Conservation (phyloP, 2,888 invertebrate species). For the Ephialtes manifestator region DNA sequence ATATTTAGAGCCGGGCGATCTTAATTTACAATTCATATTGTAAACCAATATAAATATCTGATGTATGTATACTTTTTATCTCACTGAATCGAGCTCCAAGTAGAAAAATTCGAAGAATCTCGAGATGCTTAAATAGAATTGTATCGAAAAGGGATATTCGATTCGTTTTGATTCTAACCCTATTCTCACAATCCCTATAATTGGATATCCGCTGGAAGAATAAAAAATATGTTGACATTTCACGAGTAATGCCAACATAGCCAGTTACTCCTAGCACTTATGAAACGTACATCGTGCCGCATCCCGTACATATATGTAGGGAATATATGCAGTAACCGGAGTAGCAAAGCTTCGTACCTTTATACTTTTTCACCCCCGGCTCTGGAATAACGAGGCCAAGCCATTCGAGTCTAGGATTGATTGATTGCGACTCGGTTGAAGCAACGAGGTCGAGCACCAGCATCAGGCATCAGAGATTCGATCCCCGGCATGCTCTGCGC, state of each 20-base stretch:
- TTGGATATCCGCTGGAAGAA: not conserved
- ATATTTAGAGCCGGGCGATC: no score
- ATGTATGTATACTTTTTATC: no score
- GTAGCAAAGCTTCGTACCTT: slow-evolving; percentile 27
- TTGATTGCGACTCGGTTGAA: slow-evolving; percentile 64
- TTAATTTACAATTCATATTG: no score
- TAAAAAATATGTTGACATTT: not conserved
- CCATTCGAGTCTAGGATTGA: slow-evolving; percentile 55
- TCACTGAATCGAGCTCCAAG: no score
- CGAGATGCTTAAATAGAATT: no score
- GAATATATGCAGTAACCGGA: slow-evolving; percentile 19
- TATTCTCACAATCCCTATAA: not conserved
- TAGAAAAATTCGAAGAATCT: no score
- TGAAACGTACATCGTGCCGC: not conserved
- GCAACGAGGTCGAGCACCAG: slow-evolving; percentile 58
- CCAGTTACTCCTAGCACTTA: not conserved
- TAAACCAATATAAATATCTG: no score
- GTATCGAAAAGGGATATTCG: no score
- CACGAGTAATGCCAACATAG: not conserved
- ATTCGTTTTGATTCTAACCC: no score
- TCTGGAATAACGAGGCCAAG: slow-evolving; percentile 58
- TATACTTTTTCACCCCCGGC: slow-evolving; percentile 32
- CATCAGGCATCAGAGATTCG: slow-evolving; percentile 50
- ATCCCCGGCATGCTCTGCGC: slow-evolving; percentile 38
- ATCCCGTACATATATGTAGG: not conserved